Evolutionary conservation across 2,113 vertebrate genomes (phyloP), one percentile per base, ranked within the genome.

Genomic region (Phylloscopus trochiloides): DNA sequence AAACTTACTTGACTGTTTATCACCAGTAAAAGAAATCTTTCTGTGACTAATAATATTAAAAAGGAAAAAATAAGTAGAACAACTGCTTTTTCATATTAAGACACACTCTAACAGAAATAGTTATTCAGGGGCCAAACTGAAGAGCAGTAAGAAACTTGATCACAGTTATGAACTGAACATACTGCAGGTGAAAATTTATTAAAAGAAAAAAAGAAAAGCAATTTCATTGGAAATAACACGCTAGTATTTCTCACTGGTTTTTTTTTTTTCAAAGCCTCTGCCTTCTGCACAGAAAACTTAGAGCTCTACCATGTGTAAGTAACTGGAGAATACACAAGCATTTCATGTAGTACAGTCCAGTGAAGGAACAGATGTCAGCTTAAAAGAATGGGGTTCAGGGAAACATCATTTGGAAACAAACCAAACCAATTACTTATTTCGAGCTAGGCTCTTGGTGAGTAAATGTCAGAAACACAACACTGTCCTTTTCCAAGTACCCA

Each of bases 1-100:
- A 94, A 97, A 92, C 66, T 96, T 92, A 72, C 50, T 91, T 95
- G 90, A 74, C 26, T 90, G 32, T 85, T 91, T 88, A 29, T 70
- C 24, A 58, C 75, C 15, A 71, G 84, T 45, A 45, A 95, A 89
- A 89, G 50, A 42, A 54, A 45, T 68, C 47, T 89, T 91, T 88
- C 34, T 2, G 2, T 51, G 18, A 40, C 15, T 17, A 42, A 26
- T 17, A 62, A 74, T 68, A 43, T 12, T 76, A 38, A 75, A 79
- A 87, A 51, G 36, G 25, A 19, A 76, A 51, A 57, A 62, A 62
- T 6, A 25, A 36, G 24, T 24, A 15, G 48, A 83, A 32, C 24
- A 86, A 36, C n/a, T 38, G 9, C 62, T 79, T 85, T 65, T 38
- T 85, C 72, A 12, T 74, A 48, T 73, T 68, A 71, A 79, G 72